These are phyloP conservation scores for Anthopleura sola DNA, from an alignment of 64 coral and sea anemone genomes.

Conservation along the genomic window DNA sequence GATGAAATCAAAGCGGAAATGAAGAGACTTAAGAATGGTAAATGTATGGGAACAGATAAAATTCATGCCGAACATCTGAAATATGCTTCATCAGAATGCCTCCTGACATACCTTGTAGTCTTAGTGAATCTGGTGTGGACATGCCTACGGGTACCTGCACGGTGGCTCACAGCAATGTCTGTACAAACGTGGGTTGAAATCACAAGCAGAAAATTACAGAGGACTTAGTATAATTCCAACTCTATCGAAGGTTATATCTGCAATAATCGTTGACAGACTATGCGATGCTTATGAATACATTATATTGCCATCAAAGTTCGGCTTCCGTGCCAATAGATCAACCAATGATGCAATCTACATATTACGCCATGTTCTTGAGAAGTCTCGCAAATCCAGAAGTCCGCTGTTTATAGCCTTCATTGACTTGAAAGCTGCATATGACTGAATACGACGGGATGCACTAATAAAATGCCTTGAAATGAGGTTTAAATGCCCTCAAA, in stretches of 20 bases:
- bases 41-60: constrained; percentile 6
- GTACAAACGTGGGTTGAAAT: not conserved
- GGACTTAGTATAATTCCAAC: not conserved
- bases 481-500: no score
- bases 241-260: not conserved
- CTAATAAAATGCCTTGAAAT: no score
- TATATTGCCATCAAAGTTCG: no score
- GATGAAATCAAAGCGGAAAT: constrained; percentile 4
- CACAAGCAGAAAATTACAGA: not conserved
- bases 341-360: no score
- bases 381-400: no score
- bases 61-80: not conserved
- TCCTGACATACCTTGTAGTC: not conserved
- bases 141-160: not conserved
- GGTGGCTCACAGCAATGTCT: not conserved
- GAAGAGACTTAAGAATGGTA: constrained; percentile 5
- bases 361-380: no score
- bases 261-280: not conserved
- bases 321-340: no score
- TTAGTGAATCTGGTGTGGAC: not conserved
- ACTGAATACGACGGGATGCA: no score
- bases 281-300: not conserved
- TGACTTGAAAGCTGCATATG: no score
- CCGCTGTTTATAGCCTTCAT: no score
- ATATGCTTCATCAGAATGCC: not conserved